phyloP scores from a whole-genome alignment of 1,140 invertebrate species.

The Micrasema longulum region DNA sequence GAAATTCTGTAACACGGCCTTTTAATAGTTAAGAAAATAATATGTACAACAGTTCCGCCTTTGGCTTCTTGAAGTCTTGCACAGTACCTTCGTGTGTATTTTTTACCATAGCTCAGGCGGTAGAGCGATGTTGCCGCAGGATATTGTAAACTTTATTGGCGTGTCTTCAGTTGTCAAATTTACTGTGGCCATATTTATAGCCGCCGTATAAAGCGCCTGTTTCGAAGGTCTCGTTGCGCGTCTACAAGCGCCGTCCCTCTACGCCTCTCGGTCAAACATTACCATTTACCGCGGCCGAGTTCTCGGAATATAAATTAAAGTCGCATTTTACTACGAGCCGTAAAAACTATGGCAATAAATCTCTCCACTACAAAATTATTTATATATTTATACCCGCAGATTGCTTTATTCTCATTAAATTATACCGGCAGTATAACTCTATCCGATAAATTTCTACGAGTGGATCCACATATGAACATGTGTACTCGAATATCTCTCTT shows the following conservation, averaged over 20 bases:
- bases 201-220: constrained; percentile 8
- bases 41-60: too few relatives aligned
- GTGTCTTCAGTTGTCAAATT: constrained; percentile 30
- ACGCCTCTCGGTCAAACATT: too few relatives aligned
- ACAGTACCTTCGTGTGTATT: constrained; percentile 5
- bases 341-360: constrained; percentile 22
- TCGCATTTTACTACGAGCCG: constrained; percentile 10
- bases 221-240: constrained; percentile 2
- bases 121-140: constrained; percentile 11
- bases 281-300: not conserved
- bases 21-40: too few relatives aligned
- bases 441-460: constrained; percentile 18
- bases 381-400: constrained; percentile 13
- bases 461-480: constrained; percentile 17
- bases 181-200: constrained; percentile 25
- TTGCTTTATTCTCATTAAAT: constrained; percentile 35
- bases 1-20: too few relatives aligned
- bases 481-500: constrained; percentile 21
- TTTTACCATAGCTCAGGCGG: constrained; percentile 17
- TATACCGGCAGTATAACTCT: constrained; percentile 25
- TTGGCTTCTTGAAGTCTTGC: too few relatives aligned
- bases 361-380: constrained; percentile 30
- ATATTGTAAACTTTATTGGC: constrained; percentile 36
- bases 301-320: constrained; percentile 15
- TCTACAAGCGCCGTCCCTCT: constrained; percentile 3